A percentile compares a stretch with the other conserved stretches of the same genome.
phyloP scores from a whole-genome alignment of 2,888 invertebrate genomes.

The Merodon equestris region DNA sequence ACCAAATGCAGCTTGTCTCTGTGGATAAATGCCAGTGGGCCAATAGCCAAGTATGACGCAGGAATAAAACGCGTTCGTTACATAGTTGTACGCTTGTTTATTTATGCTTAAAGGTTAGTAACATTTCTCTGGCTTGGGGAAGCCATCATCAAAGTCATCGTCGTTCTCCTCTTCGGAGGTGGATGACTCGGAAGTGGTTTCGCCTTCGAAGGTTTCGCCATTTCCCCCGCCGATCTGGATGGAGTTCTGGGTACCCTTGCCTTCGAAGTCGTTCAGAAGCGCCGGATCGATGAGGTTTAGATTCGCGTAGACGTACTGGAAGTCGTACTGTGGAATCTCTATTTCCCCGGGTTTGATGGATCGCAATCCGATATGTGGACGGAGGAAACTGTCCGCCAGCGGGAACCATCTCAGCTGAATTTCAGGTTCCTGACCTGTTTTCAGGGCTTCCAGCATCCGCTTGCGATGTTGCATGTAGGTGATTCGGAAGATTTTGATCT shows the following conservation, averaged over 20 bases:
- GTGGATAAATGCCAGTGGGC: no score
- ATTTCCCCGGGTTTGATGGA: conserved; percentile 70
- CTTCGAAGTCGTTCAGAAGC: conserved; percentile 70
- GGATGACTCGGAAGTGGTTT: conserved; percentile 13
- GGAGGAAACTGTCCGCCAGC: conserved; percentile 71
- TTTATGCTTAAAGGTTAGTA: no score
- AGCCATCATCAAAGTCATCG: conserved; percentile 55
- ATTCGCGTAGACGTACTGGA: conserved; percentile 71
- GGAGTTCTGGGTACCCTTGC: conserved; percentile 71
- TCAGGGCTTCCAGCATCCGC: conserved; percentile 69
- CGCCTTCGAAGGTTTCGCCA: conserved; percentile 1
- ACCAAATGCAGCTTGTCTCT: conserved; percentile 27
- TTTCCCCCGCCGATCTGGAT: conserved; percentile 65
- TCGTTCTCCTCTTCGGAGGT: conserved; percentile 48
- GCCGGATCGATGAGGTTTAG: conserved; percentile 72
- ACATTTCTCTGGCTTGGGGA: no score
- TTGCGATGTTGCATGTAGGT: conserved; percentile 73
- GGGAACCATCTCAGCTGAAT: conserved; percentile 72
- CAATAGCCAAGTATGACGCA: no score
- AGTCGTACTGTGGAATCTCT: conserved; percentile 72
- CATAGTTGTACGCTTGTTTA: no score
- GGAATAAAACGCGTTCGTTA: no score
- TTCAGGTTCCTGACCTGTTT: conserved; percentile 69
- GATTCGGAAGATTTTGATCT: conserved; percentile 73
- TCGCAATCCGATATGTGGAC: conserved; percentile 71